Conservation (phyloP, 2,888 invertebrate species). For the Aricia artaxerxes region DNA sequence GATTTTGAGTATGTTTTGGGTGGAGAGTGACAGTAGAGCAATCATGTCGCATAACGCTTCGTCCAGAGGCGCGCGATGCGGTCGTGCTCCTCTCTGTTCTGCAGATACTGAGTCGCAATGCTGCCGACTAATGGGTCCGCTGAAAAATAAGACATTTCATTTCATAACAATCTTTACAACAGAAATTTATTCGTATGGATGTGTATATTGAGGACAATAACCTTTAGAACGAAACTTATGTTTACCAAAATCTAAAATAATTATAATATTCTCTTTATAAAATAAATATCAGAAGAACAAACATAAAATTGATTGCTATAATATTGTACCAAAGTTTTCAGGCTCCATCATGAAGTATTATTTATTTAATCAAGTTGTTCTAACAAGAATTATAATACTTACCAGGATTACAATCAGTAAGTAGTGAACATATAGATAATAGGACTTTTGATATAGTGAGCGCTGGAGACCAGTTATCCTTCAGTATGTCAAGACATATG, state of each 20-base stretch:
- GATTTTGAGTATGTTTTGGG: conserved; percentile 67
- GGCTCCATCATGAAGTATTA: too few species aligned
- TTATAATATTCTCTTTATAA: too few species aligned
- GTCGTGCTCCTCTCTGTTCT: conserved; percentile 98
- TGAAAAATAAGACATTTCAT: conserved; percentile 60
- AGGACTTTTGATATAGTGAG: conserved; percentile 98
- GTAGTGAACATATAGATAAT: conserved; percentile 97
- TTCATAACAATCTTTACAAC: background rate
- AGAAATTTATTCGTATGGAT: background rate
- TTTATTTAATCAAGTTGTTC: background rate
- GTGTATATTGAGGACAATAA: background rate
- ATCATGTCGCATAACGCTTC: conserved; percentile 97
- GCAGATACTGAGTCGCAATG: conserved; percentile 98
- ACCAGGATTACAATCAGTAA: conserved; percentile 99
- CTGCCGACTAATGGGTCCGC: conserved; percentile 98
- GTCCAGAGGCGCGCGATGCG: conserved; percentile 99
- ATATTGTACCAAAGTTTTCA: too few species aligned
- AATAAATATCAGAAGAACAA: too few species aligned
- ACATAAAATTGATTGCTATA: too few species aligned
- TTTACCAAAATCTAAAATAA: too few species aligned
- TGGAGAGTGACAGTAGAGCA: conserved; percentile 51
- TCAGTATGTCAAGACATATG: conserved; percentile 98
- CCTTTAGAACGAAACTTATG: background rate
- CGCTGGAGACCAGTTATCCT: conserved; percentile 99
- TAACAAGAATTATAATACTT: conserved; percentile 44